Percentiles rank a stretch among this genome's conserved stretches.
Evolutionary conservation across 2,888 invertebrate genomes (phyloP).

Genomic region (Eupithecia subfuscata): DNA sequence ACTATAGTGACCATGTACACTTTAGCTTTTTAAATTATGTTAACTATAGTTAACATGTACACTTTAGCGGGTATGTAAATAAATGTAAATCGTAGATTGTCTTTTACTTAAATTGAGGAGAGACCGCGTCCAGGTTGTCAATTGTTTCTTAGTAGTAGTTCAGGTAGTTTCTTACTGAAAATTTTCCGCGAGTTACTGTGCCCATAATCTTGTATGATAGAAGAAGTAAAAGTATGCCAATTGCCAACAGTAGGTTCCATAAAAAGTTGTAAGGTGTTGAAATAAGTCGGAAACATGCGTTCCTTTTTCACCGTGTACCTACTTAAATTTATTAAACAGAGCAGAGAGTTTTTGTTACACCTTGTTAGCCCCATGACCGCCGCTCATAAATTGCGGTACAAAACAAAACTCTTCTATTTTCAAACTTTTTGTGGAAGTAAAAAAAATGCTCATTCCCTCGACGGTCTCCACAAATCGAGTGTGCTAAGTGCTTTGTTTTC

Average conservation of each 20-base stretch:
- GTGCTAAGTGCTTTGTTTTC: conserved; percentile 23
- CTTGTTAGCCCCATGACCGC: conserved; percentile 17
- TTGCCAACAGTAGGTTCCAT: too few relatives aligned
- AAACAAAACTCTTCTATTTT: conserved; percentile 28
- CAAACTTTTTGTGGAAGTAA: conserved; percentile 22
- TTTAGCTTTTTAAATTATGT: too few relatives aligned
- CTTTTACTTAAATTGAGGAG: too few relatives aligned
- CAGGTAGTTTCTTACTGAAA: too few relatives aligned
- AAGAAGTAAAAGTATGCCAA: too few relatives aligned
- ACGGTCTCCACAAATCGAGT: conserved; percentile 26
- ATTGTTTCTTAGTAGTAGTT: too few relatives aligned
- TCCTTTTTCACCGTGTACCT: background rate
- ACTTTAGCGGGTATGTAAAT: background rate
- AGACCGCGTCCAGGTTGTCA: too few relatives aligned
- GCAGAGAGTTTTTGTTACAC: conserved; percentile 10
- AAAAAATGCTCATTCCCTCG: conserved; percentile 18
- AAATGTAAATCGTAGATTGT: too few relatives aligned
- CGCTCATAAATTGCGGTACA: conserved; percentile 27
- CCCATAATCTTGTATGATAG: too few relatives aligned
- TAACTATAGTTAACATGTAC: too few relatives aligned
- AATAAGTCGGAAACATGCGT: background rate
- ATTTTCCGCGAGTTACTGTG: too few relatives aligned
- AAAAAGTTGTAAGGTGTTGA: background rate
- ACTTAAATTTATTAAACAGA: background rate
- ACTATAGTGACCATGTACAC: too few relatives aligned